Conservation (phyloP, 2,888 invertebrate genomes). For the Andrena flavipes region DNA sequence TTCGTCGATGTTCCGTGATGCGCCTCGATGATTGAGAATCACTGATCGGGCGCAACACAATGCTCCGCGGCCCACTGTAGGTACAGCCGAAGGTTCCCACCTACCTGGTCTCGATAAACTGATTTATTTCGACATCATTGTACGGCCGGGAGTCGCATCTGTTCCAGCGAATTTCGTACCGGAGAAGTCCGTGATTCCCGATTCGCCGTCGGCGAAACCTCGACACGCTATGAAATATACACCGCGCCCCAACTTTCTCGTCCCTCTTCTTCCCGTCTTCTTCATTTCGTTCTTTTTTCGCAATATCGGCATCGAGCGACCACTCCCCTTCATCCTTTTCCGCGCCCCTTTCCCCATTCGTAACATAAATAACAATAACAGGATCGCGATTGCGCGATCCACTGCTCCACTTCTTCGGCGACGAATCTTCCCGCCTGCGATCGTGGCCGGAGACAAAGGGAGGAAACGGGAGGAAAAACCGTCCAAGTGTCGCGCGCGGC, state of each 20-base stretch:
- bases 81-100: slow-evolving; percentile 73
- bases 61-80: slow-evolving; percentile 72
- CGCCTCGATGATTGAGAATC: slow-evolving; percentile 76
- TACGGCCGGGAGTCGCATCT: slow-evolving; percentile 78
- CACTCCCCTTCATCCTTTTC: neutral
- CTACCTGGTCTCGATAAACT: slow-evolving; percentile 82
- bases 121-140: slow-evolving; percentile 84
- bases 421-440: neutral
- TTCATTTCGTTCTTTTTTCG: neutral
- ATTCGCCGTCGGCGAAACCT: slow-evolving; percentile 29
- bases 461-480: neutral
- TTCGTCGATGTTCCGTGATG: neutral
- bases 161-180: slow-evolving; percentile 75
- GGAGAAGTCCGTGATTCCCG: slow-evolving; percentile 41
- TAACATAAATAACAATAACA: slow-evolving; percentile 42
- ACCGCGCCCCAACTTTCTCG: slow-evolving; percentile 27
- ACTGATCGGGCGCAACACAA: slow-evolving; percentile 78
- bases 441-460: neutral
- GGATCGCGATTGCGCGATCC: neutral
- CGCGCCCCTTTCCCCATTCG: neutral
- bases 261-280: neutral
- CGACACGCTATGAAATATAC: slow-evolving; percentile 39
- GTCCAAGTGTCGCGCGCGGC: neutral
- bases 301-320: slow-evolving; percentile 12
- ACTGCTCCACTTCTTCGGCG: slow-evolving; percentile 7